These are phyloP conservation scores for Acyrthosiphon pisum DNA, from an alignment of 1,140 invertebrate genomes.

Conservation along the genomic window DNA sequence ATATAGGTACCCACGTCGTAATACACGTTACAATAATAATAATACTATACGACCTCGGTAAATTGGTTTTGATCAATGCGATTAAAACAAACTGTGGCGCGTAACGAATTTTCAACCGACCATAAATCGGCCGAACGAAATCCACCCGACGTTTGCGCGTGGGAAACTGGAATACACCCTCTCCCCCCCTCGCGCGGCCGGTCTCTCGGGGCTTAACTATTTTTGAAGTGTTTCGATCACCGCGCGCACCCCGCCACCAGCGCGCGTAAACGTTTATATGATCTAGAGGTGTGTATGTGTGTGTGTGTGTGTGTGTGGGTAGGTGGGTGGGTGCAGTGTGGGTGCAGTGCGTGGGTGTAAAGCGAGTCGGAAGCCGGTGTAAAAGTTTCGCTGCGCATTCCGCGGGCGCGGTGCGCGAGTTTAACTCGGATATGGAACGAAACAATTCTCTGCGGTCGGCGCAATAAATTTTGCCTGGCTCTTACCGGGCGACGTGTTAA, in stretches of 20 bases:
- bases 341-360: not conserved
- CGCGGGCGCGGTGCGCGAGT: not conserved
- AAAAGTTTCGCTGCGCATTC: not conserved
- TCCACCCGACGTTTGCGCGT: not conserved
- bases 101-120: not conserved
- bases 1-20: not conserved
- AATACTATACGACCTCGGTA: not conserved
- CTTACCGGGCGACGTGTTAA: not conserved
- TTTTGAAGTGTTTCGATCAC: conserved; percentile 18
- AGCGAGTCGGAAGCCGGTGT: not conserved
- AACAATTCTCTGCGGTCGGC: not conserved
- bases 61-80: conserved; percentile 20
- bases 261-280: not conserved
- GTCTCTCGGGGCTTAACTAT: not conserved
- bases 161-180: not conserved
- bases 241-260: not conserved
- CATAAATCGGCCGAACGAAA: not conserved
- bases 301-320: too few relatives aligned
- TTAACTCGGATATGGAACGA: not conserved
- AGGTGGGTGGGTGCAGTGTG: too few relatives aligned
- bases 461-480: not conserved
- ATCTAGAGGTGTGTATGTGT: not conserved
- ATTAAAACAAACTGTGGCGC: not conserved
- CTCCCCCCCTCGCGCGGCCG: not conserved
- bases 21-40: not conserved